Base-by-base conservation (phyloP, 2,113 vertebrate species). In the Coptodon bakossiorum region DNA sequence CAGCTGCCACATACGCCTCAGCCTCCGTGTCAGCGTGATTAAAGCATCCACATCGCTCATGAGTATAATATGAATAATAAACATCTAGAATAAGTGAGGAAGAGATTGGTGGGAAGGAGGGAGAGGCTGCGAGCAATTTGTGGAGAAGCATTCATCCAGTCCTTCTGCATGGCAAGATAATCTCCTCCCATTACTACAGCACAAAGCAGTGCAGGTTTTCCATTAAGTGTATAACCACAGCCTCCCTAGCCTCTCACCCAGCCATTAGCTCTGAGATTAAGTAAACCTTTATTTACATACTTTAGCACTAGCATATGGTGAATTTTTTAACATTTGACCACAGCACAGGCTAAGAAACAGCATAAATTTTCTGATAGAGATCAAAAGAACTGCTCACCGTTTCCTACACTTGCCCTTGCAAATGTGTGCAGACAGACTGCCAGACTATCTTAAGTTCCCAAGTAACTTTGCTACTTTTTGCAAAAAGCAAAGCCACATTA, bases 81-180 rank as follows among this genome's bases (percentile, higher is more conserved):
- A 93, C 87, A 91, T 83, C 45, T n/a, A 50, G 31, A 90, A 73
- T 45, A 73, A 84, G 87, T 59, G 66, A 79, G 53, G 6, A 63
- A 57, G 34, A 83, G 61, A 76, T 27, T 48, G 73, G 56, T 54
- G 59, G 43, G 52, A 78, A 81, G 57, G 83, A 88, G 85, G 71
- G 81, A 85, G 36, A 82, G 86, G 24, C 63, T 83, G 85, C 7
- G 19, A 91, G 82, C 84, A 92, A 93, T 94, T 93, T 92, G 86
- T 84, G 88, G 80, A 87, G 89, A 68, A 90, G 91, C 89, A 94
- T 95, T 94, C 88, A 91, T 90, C 76, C 83, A 84, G 86, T 90
- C 86, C 84, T 88, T 91, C 92, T 95, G 95, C 94, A 91, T 89
- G 86, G 87, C 68, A 53, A 93, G 95, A 96, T 96, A 94, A 96